Evolutionary conservation across 2,797 vertebrate species (phyloP), one percentile per base, ranked within the genome.

Genomic region (Pristis pectinata): DNA sequence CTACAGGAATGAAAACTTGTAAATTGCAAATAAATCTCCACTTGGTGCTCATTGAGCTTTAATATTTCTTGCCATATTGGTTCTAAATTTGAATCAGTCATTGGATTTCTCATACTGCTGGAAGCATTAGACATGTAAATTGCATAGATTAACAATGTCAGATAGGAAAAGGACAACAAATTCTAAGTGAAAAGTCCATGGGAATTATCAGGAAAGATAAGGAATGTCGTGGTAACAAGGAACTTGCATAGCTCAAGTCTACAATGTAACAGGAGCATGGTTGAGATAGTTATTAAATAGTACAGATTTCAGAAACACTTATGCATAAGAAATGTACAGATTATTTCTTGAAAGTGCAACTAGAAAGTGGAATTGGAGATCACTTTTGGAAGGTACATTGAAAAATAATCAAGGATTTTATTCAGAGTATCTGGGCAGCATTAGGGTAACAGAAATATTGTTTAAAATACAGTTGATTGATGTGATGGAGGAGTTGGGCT

Each of bases 1-100:
- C 99, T 99, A 95, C 41, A 96, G 95, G 0, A 94, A 76, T 53
- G 70, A 56, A 76, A n/a, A 56, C 30, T 94, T 76, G 30, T 72
- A 74, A 74, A 74, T 44, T 93, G 91, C 22, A 72, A 72, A 93
- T 27, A 11, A 27, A 93, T 24, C 37, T 22, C 91, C 53, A 37
- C 7, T 89, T 22, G 89, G 11, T 89, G 37, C 3, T 44, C 56
- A 5, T 61, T 59, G 0, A 49, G 83, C 19, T 87, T 87, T 34
- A 59, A 59, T 27, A 15, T 59, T 87, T 59, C 27, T 30, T 85
- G 44, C 0, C 49, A n/a, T 56, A 59, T 87, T 15, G 4, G 59
- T 59, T 17, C 30, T 87, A 59, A 17, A 15, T 87, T 59, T 56
- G 4, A 87, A 53, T 27, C 41, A 79, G 1, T 30, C n/a, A 79